Evolutionary conservation across 2,113 vertebrate genomes (phyloP), one percentile per base, ranked within the genome.

Genomic region (Cinclus cinclus): DNA sequence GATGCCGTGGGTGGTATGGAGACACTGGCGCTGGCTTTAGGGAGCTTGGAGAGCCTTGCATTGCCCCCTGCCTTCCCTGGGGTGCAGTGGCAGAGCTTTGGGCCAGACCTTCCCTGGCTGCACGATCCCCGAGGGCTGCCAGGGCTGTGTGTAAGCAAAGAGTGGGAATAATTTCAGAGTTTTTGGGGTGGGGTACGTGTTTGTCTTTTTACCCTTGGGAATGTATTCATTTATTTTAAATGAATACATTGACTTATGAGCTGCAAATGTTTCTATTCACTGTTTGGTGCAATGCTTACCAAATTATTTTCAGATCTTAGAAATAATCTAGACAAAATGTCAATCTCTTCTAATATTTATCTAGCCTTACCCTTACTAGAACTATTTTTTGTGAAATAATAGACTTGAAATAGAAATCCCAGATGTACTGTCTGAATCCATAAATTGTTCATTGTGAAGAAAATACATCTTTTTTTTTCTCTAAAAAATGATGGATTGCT

Each of bases 391-490:
- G 58, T 83, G 70, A 70, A 87, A 76, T 78, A 85, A 92, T 71
- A 89, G 59, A 37, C 50, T 74, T 62, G 42, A 93, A 65, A 83
- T 62, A 79, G 49, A 93, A 95, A 88, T 95, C 87, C 58, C 71
- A 85, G 35, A 85, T 70, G 79, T 74, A 44, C 13, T 94, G 17
- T 91, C 55, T 39, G 75, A 74, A 94, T 95, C 94, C 80, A 76
- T 94, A 94, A 94, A 85, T 91, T 96, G 67, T 60, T 79, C 42
- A 83, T 80, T 88, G 75, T 70, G 81, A 87, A 87, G 75, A 85
- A 95, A 92, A 89, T 65, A 42, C 3, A 0, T 30, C 12, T 11
- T 19, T 68, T 89, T 81, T 82, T 93, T 86, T 64, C 74, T 69
- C 33, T 83, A 44, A 62, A 94, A 94, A 83, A 47, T 90, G 59